Evolutionary conservation across 1,140 invertebrate genomes (phyloP).

Genomic region (Mylabris phalerata): DNA sequence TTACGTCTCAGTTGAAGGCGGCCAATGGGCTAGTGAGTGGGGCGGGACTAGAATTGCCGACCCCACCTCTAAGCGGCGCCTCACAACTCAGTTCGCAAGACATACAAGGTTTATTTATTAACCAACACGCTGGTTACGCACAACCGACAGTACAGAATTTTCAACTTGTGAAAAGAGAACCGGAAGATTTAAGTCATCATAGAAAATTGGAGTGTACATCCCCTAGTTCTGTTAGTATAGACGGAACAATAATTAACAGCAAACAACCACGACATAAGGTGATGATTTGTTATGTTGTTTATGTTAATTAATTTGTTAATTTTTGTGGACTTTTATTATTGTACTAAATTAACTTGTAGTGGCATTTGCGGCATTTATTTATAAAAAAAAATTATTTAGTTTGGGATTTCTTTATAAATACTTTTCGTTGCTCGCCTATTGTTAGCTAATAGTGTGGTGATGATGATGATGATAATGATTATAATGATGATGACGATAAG

Average conservation of each 20-base stretch:
- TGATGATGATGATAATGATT: too few relatives aligned
- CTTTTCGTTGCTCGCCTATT: too few relatives aligned
- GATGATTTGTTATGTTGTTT: constrained; percentile 4
- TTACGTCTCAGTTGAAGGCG: constrained; percentile 45
- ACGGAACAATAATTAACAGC: constrained; percentile 38
- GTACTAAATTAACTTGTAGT: too few relatives aligned
- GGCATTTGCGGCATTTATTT: too few relatives aligned
- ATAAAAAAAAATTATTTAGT: too few relatives aligned
- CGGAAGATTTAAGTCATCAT: constrained; percentile 55
- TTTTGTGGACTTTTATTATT: too few relatives aligned
- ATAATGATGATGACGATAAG: too few relatives aligned
- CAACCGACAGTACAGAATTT: constrained; percentile 40
- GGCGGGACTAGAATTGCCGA: constrained; percentile 46
- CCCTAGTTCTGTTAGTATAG: constrained; percentile 36
- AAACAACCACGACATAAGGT: constrained; percentile 41
- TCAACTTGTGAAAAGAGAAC: constrained; percentile 56
- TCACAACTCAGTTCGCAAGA: constrained; percentile 42
- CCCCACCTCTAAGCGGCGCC: constrained; percentile 46
- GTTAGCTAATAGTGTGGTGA: too few relatives aligned
- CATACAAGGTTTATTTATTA: constrained; percentile 56
- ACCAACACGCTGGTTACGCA: constrained; percentile 45
- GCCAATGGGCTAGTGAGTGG: constrained; percentile 52
- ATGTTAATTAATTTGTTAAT: too few relatives aligned
- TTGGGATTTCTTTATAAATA: too few relatives aligned
- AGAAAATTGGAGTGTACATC: constrained; percentile 39